A percentile compares a stretch with the other conserved stretches of the same genome.
Evolutionary conservation across 2,888 invertebrate genomes (phyloP).

Genomic region (Alloplasta piceator): DNA sequence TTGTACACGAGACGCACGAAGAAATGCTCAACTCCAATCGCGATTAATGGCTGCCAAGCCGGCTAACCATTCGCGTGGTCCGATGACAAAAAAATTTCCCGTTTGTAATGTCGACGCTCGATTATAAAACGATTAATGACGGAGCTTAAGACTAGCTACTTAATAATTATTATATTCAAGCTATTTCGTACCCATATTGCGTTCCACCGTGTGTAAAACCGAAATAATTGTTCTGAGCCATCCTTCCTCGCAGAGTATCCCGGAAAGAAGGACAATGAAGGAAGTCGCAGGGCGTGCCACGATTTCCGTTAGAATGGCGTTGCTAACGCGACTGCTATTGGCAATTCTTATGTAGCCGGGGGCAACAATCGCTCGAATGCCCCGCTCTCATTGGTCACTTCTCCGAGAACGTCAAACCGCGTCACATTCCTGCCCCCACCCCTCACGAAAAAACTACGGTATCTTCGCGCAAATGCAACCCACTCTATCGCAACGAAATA

Average conservation of each 20-base stretch:
- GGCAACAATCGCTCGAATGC: conserved; percentile 69
- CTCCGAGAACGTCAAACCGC: conserved; percentile 64
- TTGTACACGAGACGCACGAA: conserved; percentile 68
- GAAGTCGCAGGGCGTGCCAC: conserved; percentile 82
- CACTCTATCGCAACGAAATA: conserved; percentile 37
- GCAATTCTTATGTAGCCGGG: conserved; percentile 62
- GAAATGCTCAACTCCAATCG: conserved; percentile 55
- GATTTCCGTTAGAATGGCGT: conserved; percentile 74
- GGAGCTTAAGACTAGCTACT: conserved; percentile 72
- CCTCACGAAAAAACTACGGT: conserved; percentile 63
- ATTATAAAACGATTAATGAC: conserved; percentile 59
- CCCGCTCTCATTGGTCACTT: conserved; percentile 73
- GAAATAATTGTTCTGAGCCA: conserved; percentile 97
- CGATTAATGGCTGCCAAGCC: conserved; percentile 79
- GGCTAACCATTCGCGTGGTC: conserved; percentile 75
- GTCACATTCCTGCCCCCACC: conserved; percentile 57
- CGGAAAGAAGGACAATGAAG: conserved; percentile 82
- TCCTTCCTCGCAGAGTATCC: conserved; percentile 83
- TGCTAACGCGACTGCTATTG: conserved; percentile 73
- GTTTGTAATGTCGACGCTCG: conserved; percentile 61
- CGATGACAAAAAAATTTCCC: conserved; percentile 50
- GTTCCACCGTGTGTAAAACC: conserved; percentile 97
- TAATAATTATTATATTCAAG: conserved; percentile 72
- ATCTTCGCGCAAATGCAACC: conserved; percentile 71
- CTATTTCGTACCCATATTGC: conserved; percentile 91